Percentiles rank a stretch among this genome's conserved stretches.
Evolutionary conservation across 2,113 vertebrate species (phyloP).

Genomic region (Cryptomyrus ogoouensis): DNA sequence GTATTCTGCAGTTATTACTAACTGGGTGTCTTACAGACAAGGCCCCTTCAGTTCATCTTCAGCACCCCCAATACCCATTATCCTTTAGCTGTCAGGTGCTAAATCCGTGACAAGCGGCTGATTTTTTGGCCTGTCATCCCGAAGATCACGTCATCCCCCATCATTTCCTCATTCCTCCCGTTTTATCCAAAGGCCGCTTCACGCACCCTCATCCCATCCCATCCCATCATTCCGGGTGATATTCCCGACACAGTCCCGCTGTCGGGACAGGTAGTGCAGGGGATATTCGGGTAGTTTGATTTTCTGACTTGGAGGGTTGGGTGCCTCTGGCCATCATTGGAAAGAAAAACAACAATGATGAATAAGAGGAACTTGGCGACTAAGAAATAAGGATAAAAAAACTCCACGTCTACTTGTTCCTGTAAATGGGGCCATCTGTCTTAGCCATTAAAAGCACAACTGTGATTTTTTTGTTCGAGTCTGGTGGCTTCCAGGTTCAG

Average conservation of each 20-base stretch:
- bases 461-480: constrained; percentile 53
- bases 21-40: background rate
- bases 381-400: constrained; percentile 35
- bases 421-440: constrained; percentile 45
- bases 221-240: background rate
- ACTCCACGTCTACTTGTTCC: constrained; percentile 46
- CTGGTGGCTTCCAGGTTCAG: constrained; percentile 50
- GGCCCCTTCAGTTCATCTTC: background rate
- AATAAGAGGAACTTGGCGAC: constrained; percentile 48
- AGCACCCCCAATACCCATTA: background rate
- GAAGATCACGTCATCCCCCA: background rate
- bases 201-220: background rate
- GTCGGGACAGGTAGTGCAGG: background rate
- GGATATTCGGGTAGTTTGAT: background rate
- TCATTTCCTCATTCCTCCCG: background rate
- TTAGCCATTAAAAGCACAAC: constrained; percentile 45
- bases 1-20: background rate
- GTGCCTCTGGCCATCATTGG: constrained; percentile 23
- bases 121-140: background rate
- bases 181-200: background rate
- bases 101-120: background rate
- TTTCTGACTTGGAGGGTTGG: constrained; percentile 27
- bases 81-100: background rate
- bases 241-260: background rate
- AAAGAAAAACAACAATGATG: constrained; percentile 47